Base-by-base conservation (phyloP, 2,888 invertebrate genomes). In the Sthenelais limicola region DNA sequence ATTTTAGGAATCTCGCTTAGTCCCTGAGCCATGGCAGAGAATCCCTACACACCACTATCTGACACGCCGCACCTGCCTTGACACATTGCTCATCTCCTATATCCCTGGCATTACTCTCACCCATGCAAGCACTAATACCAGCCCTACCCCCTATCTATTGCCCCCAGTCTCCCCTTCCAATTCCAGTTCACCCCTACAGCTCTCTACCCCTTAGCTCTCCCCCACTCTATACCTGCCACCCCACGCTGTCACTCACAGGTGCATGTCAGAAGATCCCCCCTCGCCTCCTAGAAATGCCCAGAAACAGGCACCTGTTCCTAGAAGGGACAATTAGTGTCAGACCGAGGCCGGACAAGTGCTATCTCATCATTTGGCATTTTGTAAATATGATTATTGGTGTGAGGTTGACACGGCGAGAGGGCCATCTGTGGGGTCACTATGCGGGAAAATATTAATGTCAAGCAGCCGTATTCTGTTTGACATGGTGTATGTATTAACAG, bases 261-360 rank as follows among this genome's bases (percentile, higher is more conserved):
- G 56, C 56, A 32, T n/a, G n/a, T n/a, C 12, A 32, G 56, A 56
- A 30, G 56, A 24, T 30, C 52, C 52, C 52, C 26, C 33, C 56
- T 56, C 21, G 32, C 32, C 43, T 2, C 3, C 52, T 52, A 24
- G 56, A 56, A 28, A 56, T 56, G 56, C 56, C 56, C 33, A 56
- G 56, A 32, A 56, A 56, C 56, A 2, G 32, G 30, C 56, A 56
- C 56, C 56, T 56, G 56, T 56, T 56, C 33, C 15, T 56, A n/a
- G 32, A 12, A 1, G 18, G 32, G 18, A 56, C 56, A 56, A 56
- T 56, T 56, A 56, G 56, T 56, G 56, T 56, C 56, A 56, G 56
- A 24, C 3, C 4, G 56, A 2, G 32, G 56, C 32, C n/a, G 2
- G 56, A 56, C 56, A 56, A 56, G 56, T 56, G 56, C 30, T n/a